A percentile compares a stretch with the other conserved stretches of the same genome.
Evolutionary conservation across 2,113 vertebrate species (phyloP).

Genomic region (Salvelinus sp.): DNA sequence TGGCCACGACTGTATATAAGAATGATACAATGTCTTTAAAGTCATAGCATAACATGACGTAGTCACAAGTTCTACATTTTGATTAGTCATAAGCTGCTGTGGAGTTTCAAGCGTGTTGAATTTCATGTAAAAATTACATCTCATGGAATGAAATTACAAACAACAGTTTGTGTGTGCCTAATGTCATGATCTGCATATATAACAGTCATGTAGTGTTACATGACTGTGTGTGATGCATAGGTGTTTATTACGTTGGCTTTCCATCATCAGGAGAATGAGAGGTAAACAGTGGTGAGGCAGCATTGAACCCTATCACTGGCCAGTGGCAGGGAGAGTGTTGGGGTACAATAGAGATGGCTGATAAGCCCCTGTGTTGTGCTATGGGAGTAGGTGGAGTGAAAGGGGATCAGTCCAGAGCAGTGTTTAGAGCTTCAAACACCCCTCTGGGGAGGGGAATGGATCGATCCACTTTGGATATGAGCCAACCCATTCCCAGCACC

Average conservation of each 20-base stretch:
- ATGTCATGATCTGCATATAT: neutral
- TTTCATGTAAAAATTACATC: neutral
- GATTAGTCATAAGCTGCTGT: too few species aligned
- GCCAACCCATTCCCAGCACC: slow-evolving; percentile 48
- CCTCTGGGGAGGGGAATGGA: slow-evolving; percentile 61
- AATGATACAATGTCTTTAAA: too few species aligned
- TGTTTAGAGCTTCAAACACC: slow-evolving; percentile 65
- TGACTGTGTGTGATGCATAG: neutral
- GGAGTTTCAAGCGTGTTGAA: neutral
- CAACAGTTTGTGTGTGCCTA: neutral
- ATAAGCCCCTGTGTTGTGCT: slow-evolving; percentile 55
- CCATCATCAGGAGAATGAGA: neutral
- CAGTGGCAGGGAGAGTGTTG: slow-evolving; percentile 30
- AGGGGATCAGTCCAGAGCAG: slow-evolving; percentile 65
- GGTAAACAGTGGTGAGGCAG: slow-evolving; percentile 1
- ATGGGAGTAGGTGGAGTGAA: slow-evolving; percentile 59
- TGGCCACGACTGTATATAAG: neutral
- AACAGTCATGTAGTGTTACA: neutral
- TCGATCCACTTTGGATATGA: slow-evolving; percentile 58
- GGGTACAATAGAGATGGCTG: slow-evolving; percentile 56
- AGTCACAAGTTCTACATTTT: too few species aligned
- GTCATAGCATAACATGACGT: too few species aligned
- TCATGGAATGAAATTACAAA: neutral
- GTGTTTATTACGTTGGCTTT: too few species aligned
- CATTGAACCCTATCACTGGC: slow-evolving; percentile 47